These are phyloP conservation scores for Bombus waltoni DNA, from an alignment of 1,140 invertebrate species.

Conservation along the genomic window DNA sequence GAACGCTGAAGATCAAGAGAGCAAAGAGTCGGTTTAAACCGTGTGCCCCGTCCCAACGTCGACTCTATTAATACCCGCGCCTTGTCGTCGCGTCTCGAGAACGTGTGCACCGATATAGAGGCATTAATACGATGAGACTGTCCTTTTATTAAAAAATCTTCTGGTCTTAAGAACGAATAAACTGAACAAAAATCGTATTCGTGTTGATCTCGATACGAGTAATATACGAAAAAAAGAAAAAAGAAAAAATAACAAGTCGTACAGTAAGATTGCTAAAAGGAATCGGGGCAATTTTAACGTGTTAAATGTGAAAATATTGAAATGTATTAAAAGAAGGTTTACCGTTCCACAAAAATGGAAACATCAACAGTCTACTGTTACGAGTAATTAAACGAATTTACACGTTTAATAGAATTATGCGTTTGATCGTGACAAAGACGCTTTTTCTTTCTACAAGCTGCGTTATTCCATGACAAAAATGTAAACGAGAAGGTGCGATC, in stretches of 20 bases:
- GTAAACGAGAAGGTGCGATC: not conserved
- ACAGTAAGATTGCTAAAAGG: not conserved
- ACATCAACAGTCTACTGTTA: not conserved
- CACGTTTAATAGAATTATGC: not conserved
- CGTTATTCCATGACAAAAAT: not conserved
- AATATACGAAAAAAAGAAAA: not conserved
- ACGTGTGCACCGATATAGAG: conserved; percentile 40
- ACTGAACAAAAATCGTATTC: too few species aligned
- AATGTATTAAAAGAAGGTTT: too few species aligned
- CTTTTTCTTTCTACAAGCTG: too few species aligned
- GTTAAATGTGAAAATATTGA: too few species aligned
- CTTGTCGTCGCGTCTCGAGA: conserved; percentile 62
- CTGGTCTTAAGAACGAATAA: not conserved
- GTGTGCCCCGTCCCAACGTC: conserved; percentile 45
- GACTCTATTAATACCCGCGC: conserved; percentile 68
- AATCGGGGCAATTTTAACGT: too few species aligned
- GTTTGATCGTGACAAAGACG: not conserved
- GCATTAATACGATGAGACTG: not conserved
- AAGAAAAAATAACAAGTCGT: not conserved
- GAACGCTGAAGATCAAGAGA: conserved; percentile 51
- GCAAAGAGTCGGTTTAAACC: conserved; percentile 50
- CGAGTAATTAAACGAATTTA: not conserved
- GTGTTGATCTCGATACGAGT: not conserved
- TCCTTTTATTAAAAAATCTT: conserved; percentile 3
- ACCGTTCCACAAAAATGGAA: not conserved